A percentile compares a stretch with the other conserved stretches of the same genome.
phyloP scores from a whole-genome alignment of 1,140 invertebrate genomes.

The Brachionus sp. region DNA sequence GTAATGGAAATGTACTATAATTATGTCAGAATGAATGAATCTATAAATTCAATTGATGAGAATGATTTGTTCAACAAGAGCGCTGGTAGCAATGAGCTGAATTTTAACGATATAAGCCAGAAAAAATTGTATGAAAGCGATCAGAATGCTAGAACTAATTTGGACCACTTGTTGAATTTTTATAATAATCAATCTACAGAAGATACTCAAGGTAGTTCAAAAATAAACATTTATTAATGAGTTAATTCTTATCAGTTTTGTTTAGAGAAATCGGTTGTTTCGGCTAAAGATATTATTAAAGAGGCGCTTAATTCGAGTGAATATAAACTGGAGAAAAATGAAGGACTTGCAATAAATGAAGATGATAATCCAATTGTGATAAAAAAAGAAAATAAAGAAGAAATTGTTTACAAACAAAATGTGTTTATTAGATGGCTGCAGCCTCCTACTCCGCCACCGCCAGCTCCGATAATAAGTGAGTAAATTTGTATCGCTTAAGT shows the following conservation, averaged over 20 bases:
- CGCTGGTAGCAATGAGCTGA: neutral
- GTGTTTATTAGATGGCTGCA: slow-evolving; percentile 42
- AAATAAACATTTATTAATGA: neutral
- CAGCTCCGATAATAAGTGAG: slow-evolving; percentile 45
- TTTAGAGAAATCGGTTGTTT: slow-evolving; percentile 26
- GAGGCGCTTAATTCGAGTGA: slow-evolving; percentile 14
- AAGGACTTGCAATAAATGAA: neutral
- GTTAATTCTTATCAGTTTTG: neutral
- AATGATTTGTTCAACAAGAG: neutral
- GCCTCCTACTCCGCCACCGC: slow-evolving; percentile 46
- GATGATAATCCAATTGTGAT: slow-evolving; percentile 32
- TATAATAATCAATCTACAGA: neutral
- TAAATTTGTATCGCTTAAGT: neutral
- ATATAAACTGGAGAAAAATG: slow-evolving; percentile 1
- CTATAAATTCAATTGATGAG: neutral
- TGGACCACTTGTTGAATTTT: neutral
- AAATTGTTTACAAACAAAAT: slow-evolving; percentile 45
- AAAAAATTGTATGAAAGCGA: neutral
- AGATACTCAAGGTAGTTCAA: neutral
- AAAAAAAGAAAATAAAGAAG: slow-evolving; percentile 22
- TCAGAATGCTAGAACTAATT: neutral
- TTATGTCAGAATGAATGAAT: neutral
- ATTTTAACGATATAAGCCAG: neutral
- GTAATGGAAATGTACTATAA: slow-evolving; percentile 42
- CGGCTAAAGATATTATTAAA: slow-evolving; percentile 23